phyloP scores from a whole-genome alignment of 2,888 invertebrate genomes.

The Nesidiocoris tenuis region DNA sequence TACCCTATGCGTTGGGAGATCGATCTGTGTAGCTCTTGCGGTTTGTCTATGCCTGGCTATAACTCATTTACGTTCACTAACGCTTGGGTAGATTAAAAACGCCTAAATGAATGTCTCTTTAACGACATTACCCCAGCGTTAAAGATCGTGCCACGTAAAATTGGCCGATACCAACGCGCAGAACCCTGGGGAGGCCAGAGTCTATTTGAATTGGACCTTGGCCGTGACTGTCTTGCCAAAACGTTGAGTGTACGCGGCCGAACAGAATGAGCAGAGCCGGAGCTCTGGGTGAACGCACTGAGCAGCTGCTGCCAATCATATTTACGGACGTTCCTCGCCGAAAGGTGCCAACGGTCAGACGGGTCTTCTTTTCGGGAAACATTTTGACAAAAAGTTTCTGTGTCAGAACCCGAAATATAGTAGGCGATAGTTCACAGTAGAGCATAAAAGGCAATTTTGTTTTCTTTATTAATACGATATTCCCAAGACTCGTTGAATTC shows the following conservation, averaged over 20 bases:
- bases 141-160: too few species aligned
- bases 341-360: not conserved
- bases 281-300: constrained; percentile 21
- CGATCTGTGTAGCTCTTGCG: too few species aligned
- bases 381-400: not conserved
- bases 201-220: not conserved
- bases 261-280: not conserved
- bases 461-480: too few species aligned
- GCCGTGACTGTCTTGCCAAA: not conserved
- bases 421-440: not conserved
- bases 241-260: not conserved
- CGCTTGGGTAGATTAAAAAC: too few species aligned
- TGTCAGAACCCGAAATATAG: too few species aligned
- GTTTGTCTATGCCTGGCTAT: too few species aligned
- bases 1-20: too few species aligned
- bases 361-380: not conserved
- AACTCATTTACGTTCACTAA: too few species aligned
- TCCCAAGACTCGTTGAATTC: too few species aligned
- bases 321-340: constrained; percentile 3
- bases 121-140: too few species aligned
- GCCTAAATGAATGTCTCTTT: too few species aligned
- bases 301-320: constrained; percentile 21
- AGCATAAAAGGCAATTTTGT: not conserved
- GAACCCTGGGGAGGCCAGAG: not conserved
- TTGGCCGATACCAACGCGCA: not conserved